Percentiles rank a stretch among this genome's conserved stretches.
These are phyloP conservation scores for Hydropsyche tenuis DNA, from an alignment of 1,140 invertebrate species.

Conservation along the genomic window DNA sequence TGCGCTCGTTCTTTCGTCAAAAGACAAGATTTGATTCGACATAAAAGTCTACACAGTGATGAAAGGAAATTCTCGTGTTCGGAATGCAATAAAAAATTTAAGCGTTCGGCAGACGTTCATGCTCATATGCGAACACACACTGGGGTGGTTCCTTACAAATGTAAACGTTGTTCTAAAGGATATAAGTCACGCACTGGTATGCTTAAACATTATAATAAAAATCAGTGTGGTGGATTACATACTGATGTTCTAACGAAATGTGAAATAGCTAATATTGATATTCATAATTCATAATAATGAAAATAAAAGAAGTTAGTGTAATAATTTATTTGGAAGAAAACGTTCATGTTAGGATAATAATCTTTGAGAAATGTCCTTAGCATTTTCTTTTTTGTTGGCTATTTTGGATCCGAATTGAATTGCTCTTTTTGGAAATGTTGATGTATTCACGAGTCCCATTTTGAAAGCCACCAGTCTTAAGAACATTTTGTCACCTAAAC, in stretches of 20 bases:
- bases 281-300: not conserved
- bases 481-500: conserved; percentile 93
- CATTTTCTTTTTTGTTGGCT: conserved; percentile 92
- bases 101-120: conserved; percentile 63
- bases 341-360: conserved; percentile 38
- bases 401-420: conserved; percentile 98
- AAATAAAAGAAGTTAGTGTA: conserved; percentile 10
- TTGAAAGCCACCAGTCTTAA: conserved; percentile 79
- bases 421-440: conserved; percentile 85
- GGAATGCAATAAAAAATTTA: conserved; percentile 69
- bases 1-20: conserved; percentile 53
- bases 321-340: not conserved
- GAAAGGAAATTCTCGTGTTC: conserved; percentile 54
- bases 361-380: conserved; percentile 72
- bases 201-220: conserved; percentile 47
- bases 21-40: conserved; percentile 52
- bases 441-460: conserved; percentile 72
- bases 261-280: not conserved
- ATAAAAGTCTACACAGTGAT: conserved; percentile 53
- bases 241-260: no score
- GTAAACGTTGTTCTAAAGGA: conserved; percentile 65
- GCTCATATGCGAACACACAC: conserved; percentile 88
- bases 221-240: not conserved
- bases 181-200: conserved; percentile 55
- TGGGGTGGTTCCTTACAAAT: conserved; percentile 81